phyloP scores from a whole-genome alignment of 2,797 vertebrate species.

The Rhinella marina region DNA sequence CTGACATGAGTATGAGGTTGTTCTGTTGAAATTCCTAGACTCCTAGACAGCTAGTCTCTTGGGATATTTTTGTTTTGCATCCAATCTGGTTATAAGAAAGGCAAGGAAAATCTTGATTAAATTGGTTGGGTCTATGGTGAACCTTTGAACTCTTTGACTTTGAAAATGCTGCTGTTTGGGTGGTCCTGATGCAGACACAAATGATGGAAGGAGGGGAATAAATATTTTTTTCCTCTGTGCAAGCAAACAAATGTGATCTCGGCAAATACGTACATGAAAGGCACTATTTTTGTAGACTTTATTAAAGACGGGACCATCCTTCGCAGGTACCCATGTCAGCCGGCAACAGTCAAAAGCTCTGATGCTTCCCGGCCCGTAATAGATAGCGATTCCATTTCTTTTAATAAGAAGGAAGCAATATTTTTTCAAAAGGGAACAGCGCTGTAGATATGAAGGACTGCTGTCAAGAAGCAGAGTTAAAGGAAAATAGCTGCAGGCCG shows the following conservation, averaged over 20 bases:
- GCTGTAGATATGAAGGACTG: constrained; percentile 79
- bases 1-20: constrained; percentile 65
- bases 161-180: constrained; percentile 76
- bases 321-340: constrained; percentile 42
- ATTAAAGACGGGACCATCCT: constrained; percentile 31
- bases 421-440: constrained; percentile 81
- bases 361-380: constrained; percentile 78
- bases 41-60: constrained; percentile 65
- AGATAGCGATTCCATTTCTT: constrained; percentile 88
- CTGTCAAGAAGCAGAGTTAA: constrained; percentile 77
- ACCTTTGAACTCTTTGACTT: constrained; percentile 69
- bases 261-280: constrained; percentile 31
- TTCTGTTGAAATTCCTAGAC: constrained; percentile 58
- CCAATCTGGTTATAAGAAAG: constrained; percentile 36
- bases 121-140: constrained; percentile 67
- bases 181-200: constrained; percentile 76
- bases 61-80: constrained; percentile 47
- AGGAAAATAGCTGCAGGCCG: constrained; percentile 87
- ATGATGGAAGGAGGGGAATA: constrained; percentile 54
- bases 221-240: constrained; percentile 56
- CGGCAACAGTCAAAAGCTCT: constrained; percentile 72
- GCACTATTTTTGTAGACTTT: constrained; percentile 26
- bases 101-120: constrained; percentile 62
- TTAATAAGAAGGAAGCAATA: constrained; percentile 83
- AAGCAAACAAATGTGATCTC: constrained; percentile 60